Percentiles rank a stretch among this genome's conserved stretches.
These are phyloP conservation scores for Leptatherina wallacei DNA, from an alignment of 2,797 vertebrate genomes.

Conservation along the genomic window DNA sequence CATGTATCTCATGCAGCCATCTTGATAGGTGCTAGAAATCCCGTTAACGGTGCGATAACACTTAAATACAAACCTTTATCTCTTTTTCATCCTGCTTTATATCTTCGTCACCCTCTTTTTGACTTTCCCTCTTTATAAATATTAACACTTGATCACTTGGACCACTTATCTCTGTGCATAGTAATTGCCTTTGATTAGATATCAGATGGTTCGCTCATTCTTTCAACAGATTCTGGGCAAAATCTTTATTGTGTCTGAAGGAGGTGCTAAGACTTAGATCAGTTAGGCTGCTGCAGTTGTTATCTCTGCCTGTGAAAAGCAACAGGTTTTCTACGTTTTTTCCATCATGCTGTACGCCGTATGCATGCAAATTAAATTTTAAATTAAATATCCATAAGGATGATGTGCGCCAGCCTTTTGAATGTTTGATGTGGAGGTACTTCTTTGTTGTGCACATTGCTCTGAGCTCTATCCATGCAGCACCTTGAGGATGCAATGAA, in stretches of 20 bases:
- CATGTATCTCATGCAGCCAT: conserved; percentile 30
- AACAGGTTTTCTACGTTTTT: background rate
- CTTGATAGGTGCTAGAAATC: conserved; percentile 53
- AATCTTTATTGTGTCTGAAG: conserved; percentile 46
- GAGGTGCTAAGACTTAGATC: conserved; percentile 31
- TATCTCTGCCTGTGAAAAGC: conserved; percentile 42
- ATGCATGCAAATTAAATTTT: background rate
- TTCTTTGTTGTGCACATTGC: background rate
- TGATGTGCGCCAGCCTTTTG: background rate
- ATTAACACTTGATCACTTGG: conserved; percentile 63
- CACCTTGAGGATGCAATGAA: conserved; percentile 1
- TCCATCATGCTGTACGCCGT: background rate
- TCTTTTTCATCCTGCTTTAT: conserved; percentile 24
- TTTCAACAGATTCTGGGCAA: conserved; percentile 17
- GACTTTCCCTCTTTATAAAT: conserved; percentile 53
- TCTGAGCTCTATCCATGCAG: background rate
- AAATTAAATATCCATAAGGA: background rate
- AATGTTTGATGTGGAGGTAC: background rate
- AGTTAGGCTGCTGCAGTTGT: conserved; percentile 35
- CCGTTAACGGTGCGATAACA: conserved; percentile 61
- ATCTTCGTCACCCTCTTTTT: conserved; percentile 26
- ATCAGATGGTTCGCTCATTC: conserved; percentile 38
- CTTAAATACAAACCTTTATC: conserved; percentile 50
- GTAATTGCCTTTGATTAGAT: conserved; percentile 48
- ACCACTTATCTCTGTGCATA: conserved; percentile 58